Percentiles rank a stretch among this genome's conserved stretches.
phyloP scores from a whole-genome alignment of 2,797 vertebrate species.

The Euthynnus affinis region DNA sequence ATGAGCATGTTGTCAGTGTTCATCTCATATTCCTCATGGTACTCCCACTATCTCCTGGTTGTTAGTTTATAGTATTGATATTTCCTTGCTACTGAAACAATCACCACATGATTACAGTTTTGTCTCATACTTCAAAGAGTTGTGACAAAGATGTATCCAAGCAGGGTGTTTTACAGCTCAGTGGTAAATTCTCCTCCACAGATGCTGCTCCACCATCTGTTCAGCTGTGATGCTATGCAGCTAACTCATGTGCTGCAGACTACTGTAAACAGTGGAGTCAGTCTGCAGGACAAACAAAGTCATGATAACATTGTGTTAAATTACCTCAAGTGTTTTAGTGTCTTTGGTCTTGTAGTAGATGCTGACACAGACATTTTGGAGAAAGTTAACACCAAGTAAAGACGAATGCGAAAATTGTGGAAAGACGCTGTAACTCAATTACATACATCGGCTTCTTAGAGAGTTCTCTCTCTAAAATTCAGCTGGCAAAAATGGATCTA shows the following conservation, averaged over 20 bases:
- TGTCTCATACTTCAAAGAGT: conserved; percentile 33
- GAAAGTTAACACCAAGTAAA: conserved; percentile 11
- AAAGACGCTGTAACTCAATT: conserved; percentile 22
- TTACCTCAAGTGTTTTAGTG: conserved; percentile 11
- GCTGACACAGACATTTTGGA: conserved; percentile 11
- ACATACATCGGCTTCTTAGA: conserved; percentile 37
- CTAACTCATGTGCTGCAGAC: conserved; percentile 22
- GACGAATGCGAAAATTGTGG: conserved; percentile 27
- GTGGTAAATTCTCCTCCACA: conserved; percentile 55
- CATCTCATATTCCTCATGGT: conserved; percentile 27
- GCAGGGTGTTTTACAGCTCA: conserved; percentile 48
- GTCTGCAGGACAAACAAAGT: conserved; percentile 34
- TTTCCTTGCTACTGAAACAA: conserved; percentile 11
- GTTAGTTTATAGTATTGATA: conserved; percentile 34
- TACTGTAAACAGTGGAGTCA: conserved; percentile 38
- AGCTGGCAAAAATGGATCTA: too few species aligned
- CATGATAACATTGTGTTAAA: conserved; percentile 20
- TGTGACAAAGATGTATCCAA: conserved; percentile 27
- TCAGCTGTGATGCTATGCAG: conserved; percentile 40
- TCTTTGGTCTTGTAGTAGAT: conserved; percentile 17
- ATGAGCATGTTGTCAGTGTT: conserved; percentile 29
- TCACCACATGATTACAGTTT: conserved; percentile 6
- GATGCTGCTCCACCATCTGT: conserved; percentile 61
- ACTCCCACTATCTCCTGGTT: conserved; percentile 25
- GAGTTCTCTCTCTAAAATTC: background rate